phyloP scores from a whole-genome alignment of 2,888 invertebrate genomes.

The Apodemia hepburni region DNA sequence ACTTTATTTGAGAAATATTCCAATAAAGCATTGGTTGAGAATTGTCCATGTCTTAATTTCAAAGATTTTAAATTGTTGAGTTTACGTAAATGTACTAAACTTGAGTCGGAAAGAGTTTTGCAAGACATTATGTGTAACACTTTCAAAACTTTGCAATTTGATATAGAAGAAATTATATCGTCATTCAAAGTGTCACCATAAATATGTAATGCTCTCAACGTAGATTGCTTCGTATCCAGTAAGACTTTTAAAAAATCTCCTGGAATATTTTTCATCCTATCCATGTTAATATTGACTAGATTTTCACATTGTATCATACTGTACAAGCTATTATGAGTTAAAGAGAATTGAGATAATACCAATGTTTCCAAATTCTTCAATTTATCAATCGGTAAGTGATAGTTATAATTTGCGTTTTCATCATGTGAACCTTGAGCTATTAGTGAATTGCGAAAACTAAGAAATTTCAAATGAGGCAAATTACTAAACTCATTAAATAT shows the following conservation, averaged over 20 bases:
- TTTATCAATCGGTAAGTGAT: slow-evolving; percentile 72
- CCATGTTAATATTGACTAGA: slow-evolving; percentile 75
- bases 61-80: slow-evolving; percentile 68
- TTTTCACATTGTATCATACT: slow-evolving; percentile 70
- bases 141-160: slow-evolving; percentile 62
- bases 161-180: slow-evolving; percentile 66
- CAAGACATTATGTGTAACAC: slow-evolving; percentile 75
- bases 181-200: slow-evolving; percentile 76
- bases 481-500: slow-evolving; percentile 72
- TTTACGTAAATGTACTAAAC: slow-evolving; percentile 65
- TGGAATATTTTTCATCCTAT: slow-evolving; percentile 78
- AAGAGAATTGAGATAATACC: slow-evolving; percentile 71
- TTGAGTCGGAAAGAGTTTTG: slow-evolving; percentile 75
- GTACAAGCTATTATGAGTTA: slow-evolving; percentile 67
- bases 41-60: slow-evolving; percentile 76
- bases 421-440: slow-evolving; percentile 69
- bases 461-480: slow-evolving; percentile 75
- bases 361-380: slow-evolving; percentile 65
- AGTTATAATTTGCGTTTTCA: slow-evolving; percentile 72
- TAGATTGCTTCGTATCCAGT: slow-evolving; percentile 59
- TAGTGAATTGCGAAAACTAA: slow-evolving; percentile 74
- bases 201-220: slow-evolving; percentile 64
- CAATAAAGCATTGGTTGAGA: slow-evolving; percentile 69
- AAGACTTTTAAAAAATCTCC: slow-evolving; percentile 71
- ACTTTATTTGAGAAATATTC: slow-evolving; percentile 71